Percentiles rank a stretch among this genome's conserved stretches.
These are phyloP conservation scores for Eristalinus aeneus DNA, from an alignment of 2,888 invertebrate species.

Conservation along the genomic window DNA sequence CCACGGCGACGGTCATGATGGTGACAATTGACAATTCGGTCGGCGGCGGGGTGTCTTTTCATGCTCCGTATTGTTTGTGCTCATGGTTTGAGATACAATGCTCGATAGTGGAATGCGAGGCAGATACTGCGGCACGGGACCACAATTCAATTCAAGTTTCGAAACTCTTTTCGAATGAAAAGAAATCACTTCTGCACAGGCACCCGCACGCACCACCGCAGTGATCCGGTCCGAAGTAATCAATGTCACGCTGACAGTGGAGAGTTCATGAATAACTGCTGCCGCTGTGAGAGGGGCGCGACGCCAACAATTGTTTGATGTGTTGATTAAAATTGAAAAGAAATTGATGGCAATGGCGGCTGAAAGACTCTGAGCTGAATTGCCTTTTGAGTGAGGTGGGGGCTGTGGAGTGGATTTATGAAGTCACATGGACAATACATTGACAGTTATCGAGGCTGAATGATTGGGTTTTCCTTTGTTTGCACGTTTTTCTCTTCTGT, in stretches of 20 bases:
- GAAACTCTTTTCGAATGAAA: slow-evolving; percentile 51
- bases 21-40: slow-evolving; percentile 43
- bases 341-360: slow-evolving; percentile 30
- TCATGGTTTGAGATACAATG: slow-evolving; percentile 32
- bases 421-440: neutral
- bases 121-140: slow-evolving; percentile 62
- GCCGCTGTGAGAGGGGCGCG: neutral
- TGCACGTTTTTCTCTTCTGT: neutral
- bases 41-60: neutral
- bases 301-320: slow-evolving; percentile 36
- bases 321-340: slow-evolving; percentile 61
- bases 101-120: slow-evolving; percentile 12
- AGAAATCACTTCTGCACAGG: slow-evolving; percentile 43
- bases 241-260: slow-evolving; percentile 24
- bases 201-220: neutral
- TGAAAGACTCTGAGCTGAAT: neutral
- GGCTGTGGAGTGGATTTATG: neutral
- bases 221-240: slow-evolving; percentile 34
- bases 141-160: slow-evolving; percentile 67
- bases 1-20: slow-evolving; percentile 4
- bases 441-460: neutral
- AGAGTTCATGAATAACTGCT: slow-evolving; percentile 22
- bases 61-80: slow-evolving; percentile 15
- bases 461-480: neutral
- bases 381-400: neutral